These are phyloP conservation scores for Argyresthia goedartella DNA, from an alignment of 2,888 invertebrate genomes.

Conservation along the genomic window DNA sequence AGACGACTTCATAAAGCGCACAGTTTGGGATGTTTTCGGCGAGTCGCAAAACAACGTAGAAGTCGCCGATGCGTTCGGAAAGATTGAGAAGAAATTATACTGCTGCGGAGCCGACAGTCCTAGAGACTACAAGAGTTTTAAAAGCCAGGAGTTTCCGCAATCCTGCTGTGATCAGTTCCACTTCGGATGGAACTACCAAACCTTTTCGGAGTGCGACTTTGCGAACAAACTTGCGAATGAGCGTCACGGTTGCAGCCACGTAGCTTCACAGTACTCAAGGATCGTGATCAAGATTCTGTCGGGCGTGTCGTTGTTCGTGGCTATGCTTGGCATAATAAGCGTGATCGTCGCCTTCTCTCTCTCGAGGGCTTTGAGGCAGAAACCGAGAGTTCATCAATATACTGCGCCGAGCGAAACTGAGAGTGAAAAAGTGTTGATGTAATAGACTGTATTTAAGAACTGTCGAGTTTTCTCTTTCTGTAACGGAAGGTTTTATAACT, in stretches of 20 bases:
- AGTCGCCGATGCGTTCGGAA: conserved; percentile 32
- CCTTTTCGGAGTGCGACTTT: conserved; percentile 46
- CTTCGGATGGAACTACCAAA: conserved; percentile 43
- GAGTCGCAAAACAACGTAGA: conserved; percentile 35
- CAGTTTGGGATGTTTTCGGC: conserved; percentile 52
- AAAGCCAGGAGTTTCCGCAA: conserved; percentile 44
- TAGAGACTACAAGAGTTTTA: conserved; percentile 50
- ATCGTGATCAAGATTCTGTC: conserved; percentile 41
- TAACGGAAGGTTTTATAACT: no score
- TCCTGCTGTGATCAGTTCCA: conserved; percentile 57
- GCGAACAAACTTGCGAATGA: conserved; percentile 56
- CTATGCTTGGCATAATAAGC: conserved; percentile 35
- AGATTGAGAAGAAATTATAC: conserved; percentile 45
- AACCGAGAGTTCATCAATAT: conserved; percentile 24
- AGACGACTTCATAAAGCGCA: conserved; percentile 47
- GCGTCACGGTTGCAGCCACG: conserved; percentile 47
- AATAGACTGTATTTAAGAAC: neutral
- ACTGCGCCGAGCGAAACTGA: conserved; percentile 40
- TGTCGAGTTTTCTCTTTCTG: no score
- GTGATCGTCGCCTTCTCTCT: conserved; percentile 30
- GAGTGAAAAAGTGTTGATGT: conserved; percentile 44
- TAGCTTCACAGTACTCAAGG: conserved; percentile 44
- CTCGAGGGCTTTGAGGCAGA: conserved; percentile 29
- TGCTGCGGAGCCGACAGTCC: conserved; percentile 56
- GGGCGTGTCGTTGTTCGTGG: conserved; percentile 34